phyloP scores from a whole-genome alignment of 2,113 vertebrate species.

The Carassius gibelio region DNA sequence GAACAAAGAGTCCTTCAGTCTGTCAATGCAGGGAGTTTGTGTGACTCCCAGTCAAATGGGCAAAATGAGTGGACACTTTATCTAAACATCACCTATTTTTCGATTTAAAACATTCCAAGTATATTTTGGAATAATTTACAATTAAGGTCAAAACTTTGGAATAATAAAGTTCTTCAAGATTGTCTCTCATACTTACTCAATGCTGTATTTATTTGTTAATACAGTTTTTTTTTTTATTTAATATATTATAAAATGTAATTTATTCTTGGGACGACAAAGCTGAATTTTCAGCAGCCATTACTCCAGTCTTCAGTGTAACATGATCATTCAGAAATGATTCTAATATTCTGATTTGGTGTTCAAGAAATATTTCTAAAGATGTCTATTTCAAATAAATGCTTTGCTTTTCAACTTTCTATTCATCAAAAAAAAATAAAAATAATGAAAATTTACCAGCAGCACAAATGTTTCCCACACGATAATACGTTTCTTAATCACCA shows the following conservation, averaged over 20 bases:
- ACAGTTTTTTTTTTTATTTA: neutral
- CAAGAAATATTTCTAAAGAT: neutral
- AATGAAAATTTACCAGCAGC: neutral
- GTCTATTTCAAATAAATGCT: neutral
- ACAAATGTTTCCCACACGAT: neutral
- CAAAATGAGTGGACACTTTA: neutral
- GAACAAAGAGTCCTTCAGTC: slow-evolving; percentile 53
- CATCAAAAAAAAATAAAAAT: neutral
- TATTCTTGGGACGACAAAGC: neutral
- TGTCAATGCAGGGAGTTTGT: slow-evolving; percentile 17
- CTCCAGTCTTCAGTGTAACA: neutral
- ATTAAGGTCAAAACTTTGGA: too few relatives aligned
- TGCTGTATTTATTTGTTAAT: neutral
- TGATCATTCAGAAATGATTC: too few relatives aligned
- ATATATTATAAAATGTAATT: too few relatives aligned
- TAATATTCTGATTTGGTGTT: neutral
- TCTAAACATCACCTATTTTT: neutral
- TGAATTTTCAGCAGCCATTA: neutral
- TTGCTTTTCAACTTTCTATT: neutral
- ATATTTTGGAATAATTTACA: too few relatives aligned
- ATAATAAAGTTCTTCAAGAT: neutral
- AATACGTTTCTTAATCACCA: neutral
- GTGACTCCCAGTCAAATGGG: slow-evolving; percentile 17
- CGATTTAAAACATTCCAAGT: neutral
- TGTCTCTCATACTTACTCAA: neutral